Evolutionary conservation across 2,113 vertebrate genomes (phyloP), one percentile per base, ranked within the genome.

Genomic region (Brienomyrus longianalis): DNA sequence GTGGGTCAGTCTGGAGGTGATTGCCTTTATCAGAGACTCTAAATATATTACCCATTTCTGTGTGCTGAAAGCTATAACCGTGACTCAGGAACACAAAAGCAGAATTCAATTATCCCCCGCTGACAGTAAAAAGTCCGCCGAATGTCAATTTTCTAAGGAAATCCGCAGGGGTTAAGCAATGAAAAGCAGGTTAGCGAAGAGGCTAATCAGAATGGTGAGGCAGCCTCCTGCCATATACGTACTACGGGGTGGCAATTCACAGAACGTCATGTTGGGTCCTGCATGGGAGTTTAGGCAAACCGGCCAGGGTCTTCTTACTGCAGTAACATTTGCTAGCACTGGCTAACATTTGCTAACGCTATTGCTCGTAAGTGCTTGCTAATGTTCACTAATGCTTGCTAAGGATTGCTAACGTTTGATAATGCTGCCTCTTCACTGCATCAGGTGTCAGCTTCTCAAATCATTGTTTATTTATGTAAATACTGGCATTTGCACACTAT

Each of bases 11-110:
- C 86, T 21, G 74, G 83, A 88, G 74, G 52, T 62, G 90, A 88
- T 83, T 83, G 90, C 74, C 90, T 90, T 90, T 88, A 90, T 90
- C 90, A 88, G 85, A 87, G 66, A 88, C 86, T 89, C 52, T 88
- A 83, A 90, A 90, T 88, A 83, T 83, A 88, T 88, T 87, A 88
- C 86, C 86, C 90, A 83, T 80, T 87, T 87, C 89, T 77, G 85
- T 50, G 62, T 87, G 89, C 62, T 88, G 86, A 83, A 83, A 90
- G 90, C 86, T 83, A 59, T 88, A 90, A 59, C 90, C 74, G 48
- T 90, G 90, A 90, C 77, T 90, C 90, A 90, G 45, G 86, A 90
- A 88, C 86, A 88, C 74, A 88, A 90, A 90, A 90, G 90, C 70
- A 88, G 74, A 90, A 90, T 90, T 90, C 90, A 90, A 88, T 90